Base-by-base conservation (phyloP, 2,797 vertebrate species). In the Carcharodon carcharias region DNA sequence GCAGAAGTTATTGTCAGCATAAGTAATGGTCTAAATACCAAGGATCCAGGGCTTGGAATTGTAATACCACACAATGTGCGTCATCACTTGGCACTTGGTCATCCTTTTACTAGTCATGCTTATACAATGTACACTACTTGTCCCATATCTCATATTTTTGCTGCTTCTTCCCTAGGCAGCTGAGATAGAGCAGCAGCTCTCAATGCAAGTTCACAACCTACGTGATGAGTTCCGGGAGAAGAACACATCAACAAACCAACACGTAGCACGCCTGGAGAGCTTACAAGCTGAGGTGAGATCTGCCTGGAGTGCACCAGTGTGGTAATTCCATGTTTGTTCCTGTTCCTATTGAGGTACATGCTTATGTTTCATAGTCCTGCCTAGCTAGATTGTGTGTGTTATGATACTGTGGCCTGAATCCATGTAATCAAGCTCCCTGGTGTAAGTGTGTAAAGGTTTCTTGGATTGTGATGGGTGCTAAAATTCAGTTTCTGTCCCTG, bases 191-290 rank as follows among this genome's bases (percentile, higher is more conserved):
- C 98, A 98, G 97, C 99, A 99, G 97, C 98, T 99, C 97, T 99
- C 99, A 97, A 98, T 99, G 98, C 99, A 99, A 98, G 99, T 99
- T 97, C 98, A 99, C 96, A 98, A 98, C 35, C 98, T 99, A 97
- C 98, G 98, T 97, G 99, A 99, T 96, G 99, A 99, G 97, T 99
- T 99, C 96, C 98, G 98, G 97, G 99, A 99, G 98, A 99, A 99
- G 97, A 99, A 98, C 96, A 97, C 98, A 16, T 99, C 99, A 94
- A 99, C 98, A 97, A 99, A 97, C 97, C 99, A 99, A 97, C 99
- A 99, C 97, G 99, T 99, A 97, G 98, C 98, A 85, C 98, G 98
- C 69, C 98, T 99, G 0, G 99, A 99, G 97, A 99, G 98, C 96
- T 98, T 99, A 89, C 99, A 99, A 97, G 98, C 98, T 0, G 99